These are phyloP conservation scores for Coilia nasus DNA, from an alignment of 2,797 vertebrate genomes.

Conservation along the genomic window DNA sequence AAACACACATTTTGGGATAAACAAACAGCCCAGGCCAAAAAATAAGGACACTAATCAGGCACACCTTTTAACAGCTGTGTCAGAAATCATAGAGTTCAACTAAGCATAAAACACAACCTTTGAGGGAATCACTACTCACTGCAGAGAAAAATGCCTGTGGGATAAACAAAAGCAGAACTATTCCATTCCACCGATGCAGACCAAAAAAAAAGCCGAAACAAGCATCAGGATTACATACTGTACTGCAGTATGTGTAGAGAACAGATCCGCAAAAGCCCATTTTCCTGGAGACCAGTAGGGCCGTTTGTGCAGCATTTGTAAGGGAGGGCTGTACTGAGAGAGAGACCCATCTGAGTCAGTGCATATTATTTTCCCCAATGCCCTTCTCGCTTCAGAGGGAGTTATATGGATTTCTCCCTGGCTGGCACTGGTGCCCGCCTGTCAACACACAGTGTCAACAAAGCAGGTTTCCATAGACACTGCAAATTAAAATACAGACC, in stretches of 20 bases:
- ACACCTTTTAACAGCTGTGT: background rate
- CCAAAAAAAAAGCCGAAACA: constrained; percentile 20
- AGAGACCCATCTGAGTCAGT: constrained; percentile 30
- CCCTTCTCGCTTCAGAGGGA: constrained; percentile 53
- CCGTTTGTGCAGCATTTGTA: background rate
- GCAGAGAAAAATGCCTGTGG: background rate
- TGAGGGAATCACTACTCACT: background rate
- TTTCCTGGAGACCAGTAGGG: constrained; percentile 8
- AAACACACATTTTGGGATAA: background rate
- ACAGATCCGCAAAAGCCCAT: background rate
- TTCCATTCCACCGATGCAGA: background rate
- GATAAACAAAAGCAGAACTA: background rate
- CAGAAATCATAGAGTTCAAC: background rate
- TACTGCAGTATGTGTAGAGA: background rate
- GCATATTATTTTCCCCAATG: constrained; percentile 60
- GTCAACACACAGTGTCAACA: constrained; percentile 67
- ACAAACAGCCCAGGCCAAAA: background rate
- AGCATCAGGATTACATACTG: background rate
- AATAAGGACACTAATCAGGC: background rate
- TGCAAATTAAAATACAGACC: constrained; percentile 56
- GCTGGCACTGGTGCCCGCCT: constrained; percentile 57
- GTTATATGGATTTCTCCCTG: constrained; percentile 57
- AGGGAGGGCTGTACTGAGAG: background rate
- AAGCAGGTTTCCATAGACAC: constrained; percentile 61
- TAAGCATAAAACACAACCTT: background rate